Conservation (phyloP, 2,888 invertebrate species). For the Ischnura elegans region DNA sequence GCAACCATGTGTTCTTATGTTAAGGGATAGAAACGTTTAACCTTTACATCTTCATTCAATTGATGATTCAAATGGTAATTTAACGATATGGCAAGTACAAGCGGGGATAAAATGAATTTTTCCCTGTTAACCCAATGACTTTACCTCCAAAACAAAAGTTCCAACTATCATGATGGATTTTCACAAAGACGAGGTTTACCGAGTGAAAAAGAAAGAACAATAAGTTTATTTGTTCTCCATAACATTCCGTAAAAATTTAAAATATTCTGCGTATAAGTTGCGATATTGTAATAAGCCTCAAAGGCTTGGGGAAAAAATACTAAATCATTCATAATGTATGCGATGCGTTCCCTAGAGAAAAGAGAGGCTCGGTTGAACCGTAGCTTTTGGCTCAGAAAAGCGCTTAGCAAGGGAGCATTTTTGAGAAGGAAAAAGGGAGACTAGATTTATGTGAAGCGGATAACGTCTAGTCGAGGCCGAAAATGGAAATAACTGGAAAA, state of each 20-base stretch:
- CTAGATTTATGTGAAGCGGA: neutral
- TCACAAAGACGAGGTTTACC: neutral
- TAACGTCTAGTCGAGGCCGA: neutral
- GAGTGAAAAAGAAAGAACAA: neutral
- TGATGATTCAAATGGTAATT: too few relatives aligned
- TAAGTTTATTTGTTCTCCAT: neutral
- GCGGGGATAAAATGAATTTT: too few relatives aligned
- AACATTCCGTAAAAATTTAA: neutral
- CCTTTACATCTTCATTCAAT: too few relatives aligned
- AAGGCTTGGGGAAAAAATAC: neutral
- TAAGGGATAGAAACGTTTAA: too few relatives aligned
- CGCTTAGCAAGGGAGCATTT: neutral
- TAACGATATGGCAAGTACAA: too few relatives aligned
- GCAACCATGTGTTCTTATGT: too few relatives aligned
- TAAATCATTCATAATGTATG: neutral
- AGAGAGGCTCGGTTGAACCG: neutral
- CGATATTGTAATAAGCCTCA: neutral
- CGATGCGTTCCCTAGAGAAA: neutral
- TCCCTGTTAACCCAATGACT: too few relatives aligned
- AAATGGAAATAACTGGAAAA: neutral
- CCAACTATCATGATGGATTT: too few relatives aligned
- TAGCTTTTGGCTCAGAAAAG: neutral
- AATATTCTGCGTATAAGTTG: neutral
- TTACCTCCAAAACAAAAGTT: too few relatives aligned
- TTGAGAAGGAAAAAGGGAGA: neutral